Evolutionary conservation across 2,888 invertebrate species (phyloP), one percentile per base, ranked within the genome.

Genomic region (Eupeodes luniger): DNA sequence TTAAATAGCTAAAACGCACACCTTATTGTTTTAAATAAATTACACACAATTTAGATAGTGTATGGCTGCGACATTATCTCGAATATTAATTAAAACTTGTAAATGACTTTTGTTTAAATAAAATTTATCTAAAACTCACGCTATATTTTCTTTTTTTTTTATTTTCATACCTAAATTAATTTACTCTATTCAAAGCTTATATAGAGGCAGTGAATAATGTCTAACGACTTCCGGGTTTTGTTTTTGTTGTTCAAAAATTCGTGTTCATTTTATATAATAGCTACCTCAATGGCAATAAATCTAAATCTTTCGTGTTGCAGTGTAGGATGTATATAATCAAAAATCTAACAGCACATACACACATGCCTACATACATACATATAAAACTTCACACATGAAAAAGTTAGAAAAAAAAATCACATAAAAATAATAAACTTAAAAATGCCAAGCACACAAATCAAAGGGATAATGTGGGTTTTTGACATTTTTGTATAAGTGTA

Each of bases 401-500:
- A 16, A 5, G 2, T 40, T 2, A 62, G 10, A 4, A 19, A 47
- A 19, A 11, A 49, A 66, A 66, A 55, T 5, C 27, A 27, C 27
- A 34, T 74, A 66, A 77, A 55, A 51, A 59, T 72, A 53, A 62
- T 47, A 79, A 79, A 84, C 61, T 69, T 70, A 64, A 85, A 40
- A 80, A 76, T 59, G 76, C 75, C 76, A 61, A 80, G 34, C 80
- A 76, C 66, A 80, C 80, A 80, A 80, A 80, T 80, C 80, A 76
- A 80, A 80, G 47, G 75, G 76, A 81, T 80, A 80, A 85, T 85
- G 64, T 66, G 44, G 62, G 85, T 69, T 85, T 80, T 85, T 85
- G 84, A 84, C 84, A 85, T 80, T 75, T 80, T 76, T 64, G 19
- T 83, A 70, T 70, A 36, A 57, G 61, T 51, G 53, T 67, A 53